phyloP scores from a whole-genome alignment of 2,888 invertebrate genomes.

The Pycnomerus fuliginosus region DNA sequence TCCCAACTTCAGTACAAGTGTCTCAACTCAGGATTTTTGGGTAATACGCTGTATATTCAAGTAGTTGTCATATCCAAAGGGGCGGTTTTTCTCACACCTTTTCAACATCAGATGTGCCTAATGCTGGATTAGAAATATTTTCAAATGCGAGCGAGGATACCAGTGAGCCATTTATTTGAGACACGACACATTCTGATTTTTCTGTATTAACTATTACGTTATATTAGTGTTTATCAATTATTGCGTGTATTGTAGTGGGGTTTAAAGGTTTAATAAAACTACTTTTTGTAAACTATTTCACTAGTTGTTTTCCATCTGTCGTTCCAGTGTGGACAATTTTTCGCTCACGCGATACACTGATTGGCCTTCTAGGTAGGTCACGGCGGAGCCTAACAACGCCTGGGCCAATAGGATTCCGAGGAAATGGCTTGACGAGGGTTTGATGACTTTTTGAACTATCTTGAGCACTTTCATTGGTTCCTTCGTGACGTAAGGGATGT shows the following conservation, averaged over 20 bases:
- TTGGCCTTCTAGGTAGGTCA: slow-evolving; percentile 65
- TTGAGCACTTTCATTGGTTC: slow-evolving; percentile 58
- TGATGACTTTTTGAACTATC: slow-evolving; percentile 57
- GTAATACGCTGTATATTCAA: slow-evolving; percentile 13
- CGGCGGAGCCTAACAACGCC: slow-evolving; percentile 55
- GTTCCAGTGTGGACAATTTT: slow-evolving; percentile 41
- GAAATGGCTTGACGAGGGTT: slow-evolving; percentile 56
- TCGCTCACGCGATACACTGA: slow-evolving; percentile 52
- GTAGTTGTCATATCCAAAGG: slow-evolving; percentile 1
- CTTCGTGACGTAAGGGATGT: slow-evolving; percentile 63
- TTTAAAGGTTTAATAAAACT: slow-evolving; percentile 44
- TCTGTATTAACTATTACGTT: slow-evolving; percentile 22
- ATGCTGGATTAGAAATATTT: slow-evolving; percentile 20
- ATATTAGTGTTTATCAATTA: slow-evolving; percentile 35
- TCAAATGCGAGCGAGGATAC: slow-evolving; percentile 13
- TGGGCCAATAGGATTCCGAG: slow-evolving; percentile 57
- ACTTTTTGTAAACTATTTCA: slow-evolving; percentile 25
- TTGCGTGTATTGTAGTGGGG: slow-evolving; percentile 43
- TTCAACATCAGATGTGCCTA: slow-evolving; percentile 29
- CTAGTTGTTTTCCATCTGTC: slow-evolving; percentile 5
- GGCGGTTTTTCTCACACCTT: slow-evolving; percentile 9
- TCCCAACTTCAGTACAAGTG: slow-evolving; percentile 16
- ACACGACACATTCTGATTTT: slow-evolving; percentile 26
- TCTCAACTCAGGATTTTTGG: slow-evolving; percentile 25
- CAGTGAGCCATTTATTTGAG: slow-evolving; percentile 26